A percentile compares a stretch with the other conserved stretches of the same genome.
phyloP scores from a whole-genome alignment of 2,797 vertebrate genomes.

The Pteronotus mesoamericanus region DNA sequence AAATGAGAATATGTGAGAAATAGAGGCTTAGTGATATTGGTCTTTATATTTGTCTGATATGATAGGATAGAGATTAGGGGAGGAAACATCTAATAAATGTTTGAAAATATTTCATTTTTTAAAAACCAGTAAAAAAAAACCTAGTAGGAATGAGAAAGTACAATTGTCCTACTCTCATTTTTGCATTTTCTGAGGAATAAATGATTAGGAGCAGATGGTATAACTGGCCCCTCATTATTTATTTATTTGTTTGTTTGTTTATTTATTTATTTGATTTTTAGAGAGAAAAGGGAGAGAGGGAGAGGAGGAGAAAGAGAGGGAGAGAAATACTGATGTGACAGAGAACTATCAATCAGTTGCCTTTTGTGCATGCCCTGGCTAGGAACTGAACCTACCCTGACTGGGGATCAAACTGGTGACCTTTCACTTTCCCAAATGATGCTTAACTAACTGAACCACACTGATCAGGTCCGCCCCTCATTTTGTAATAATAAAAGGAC shows the following conservation, averaged over 20 bases:
- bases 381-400: too few relatives aligned
- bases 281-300: too few relatives aligned
- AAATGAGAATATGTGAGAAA: slow-evolving; percentile 39
- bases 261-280: too few relatives aligned
- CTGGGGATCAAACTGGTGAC: too few relatives aligned
- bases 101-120: background rate
- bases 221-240: slow-evolving; percentile 3
- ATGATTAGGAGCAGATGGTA: slow-evolving; percentile 50
- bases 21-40: background rate
- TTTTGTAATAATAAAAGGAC: slow-evolving; percentile 32
- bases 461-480: background rate
- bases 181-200: slow-evolving; percentile 35
- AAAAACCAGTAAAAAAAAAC: background rate
- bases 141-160: background rate
- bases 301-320: too few relatives aligned
- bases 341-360: too few relatives aligned
- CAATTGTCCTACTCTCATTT: background rate
- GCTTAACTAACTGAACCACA: too few relatives aligned
- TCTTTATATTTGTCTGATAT: slow-evolving; percentile 51
- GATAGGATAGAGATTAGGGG: background rate
- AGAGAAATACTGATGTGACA: too few relatives aligned
- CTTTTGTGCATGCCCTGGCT: too few relatives aligned
- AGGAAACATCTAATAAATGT: background rate
- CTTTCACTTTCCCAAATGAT: too few relatives aligned
- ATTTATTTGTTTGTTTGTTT: too few relatives aligned